These are phyloP conservation scores for Anaspis maculata DNA, from an alignment of 2,888 invertebrate genomes.

Conservation along the genomic window DNA sequence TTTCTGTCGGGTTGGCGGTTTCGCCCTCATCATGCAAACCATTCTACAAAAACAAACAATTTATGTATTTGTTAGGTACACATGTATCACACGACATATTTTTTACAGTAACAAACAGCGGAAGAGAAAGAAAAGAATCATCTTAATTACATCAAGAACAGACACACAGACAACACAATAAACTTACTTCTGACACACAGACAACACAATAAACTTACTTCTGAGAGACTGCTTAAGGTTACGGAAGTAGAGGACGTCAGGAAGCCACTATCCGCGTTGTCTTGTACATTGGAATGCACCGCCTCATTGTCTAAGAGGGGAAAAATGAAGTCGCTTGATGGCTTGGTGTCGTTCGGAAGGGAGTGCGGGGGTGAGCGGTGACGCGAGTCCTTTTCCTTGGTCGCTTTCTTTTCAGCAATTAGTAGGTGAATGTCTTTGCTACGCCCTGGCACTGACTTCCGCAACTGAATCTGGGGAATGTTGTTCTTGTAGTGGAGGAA, in stretches of 20 bases:
- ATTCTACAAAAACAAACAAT: constrained; percentile 13
- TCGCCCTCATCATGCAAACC: constrained; percentile 15
- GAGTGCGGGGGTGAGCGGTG: constrained; percentile 8
- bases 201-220: no score
- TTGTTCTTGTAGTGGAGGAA: constrained; percentile 4
- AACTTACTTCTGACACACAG: no score
- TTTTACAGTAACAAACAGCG: constrained; percentile 5
- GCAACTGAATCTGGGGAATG: constrained; percentile 30
- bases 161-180: no score
- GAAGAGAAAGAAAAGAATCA: no score
- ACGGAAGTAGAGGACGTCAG: no score
- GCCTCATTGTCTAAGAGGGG: constrained; percentile 8
- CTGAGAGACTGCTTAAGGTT: no score
- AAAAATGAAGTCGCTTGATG: constrained; percentile 7
- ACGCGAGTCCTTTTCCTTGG: constrained; percentile 29
- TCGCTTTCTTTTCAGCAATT: constrained; percentile 31
- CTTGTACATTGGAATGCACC: no score
- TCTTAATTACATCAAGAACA: no score
- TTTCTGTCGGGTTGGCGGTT: constrained; percentile 13
- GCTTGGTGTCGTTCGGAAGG: no score
- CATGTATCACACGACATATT: no score
- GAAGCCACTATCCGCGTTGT: no score
- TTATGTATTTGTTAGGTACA: no score
- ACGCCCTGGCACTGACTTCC: constrained; percentile 31
- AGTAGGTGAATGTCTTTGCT: constrained; percentile 33